Conservation (phyloP, 2,888 invertebrate species). For the Neoascia interrupta region DNA sequence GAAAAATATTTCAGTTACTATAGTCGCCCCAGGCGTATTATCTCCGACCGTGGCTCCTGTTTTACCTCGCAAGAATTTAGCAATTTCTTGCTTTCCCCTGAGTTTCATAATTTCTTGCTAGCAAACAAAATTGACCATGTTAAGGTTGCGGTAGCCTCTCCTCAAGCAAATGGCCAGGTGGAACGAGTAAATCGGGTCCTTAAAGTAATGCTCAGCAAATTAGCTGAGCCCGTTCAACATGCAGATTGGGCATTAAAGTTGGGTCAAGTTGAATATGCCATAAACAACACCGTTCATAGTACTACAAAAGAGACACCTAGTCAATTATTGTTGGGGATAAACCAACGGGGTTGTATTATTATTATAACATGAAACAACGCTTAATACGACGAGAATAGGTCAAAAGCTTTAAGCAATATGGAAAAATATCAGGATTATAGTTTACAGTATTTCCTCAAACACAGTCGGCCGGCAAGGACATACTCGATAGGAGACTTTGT, state of each 20-base stretch:
- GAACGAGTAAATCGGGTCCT: no score
- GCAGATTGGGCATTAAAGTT: conserved; percentile 5
- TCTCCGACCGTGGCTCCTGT: conserved; percentile 15
- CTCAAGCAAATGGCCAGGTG: conserved; percentile 19
- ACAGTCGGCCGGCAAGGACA: conserved; percentile 39
- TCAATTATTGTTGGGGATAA: conserved; percentile 41
- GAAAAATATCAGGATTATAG: conserved; percentile 43
- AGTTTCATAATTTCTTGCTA: no score
- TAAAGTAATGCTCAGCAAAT: no score
- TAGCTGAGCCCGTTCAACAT: conserved; percentile 9
- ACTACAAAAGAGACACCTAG: conserved; percentile 19
- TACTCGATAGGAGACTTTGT: conserved; percentile 44
- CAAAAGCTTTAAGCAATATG: conserved; percentile 1
- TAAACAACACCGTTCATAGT: conserved; percentile 24
- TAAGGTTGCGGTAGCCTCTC: neutral
- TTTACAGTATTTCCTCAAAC: conserved; percentile 35
- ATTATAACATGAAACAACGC: neutral
- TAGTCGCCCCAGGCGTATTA: conserved; percentile 2
- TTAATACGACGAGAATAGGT: neutral
- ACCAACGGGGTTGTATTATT: conserved; percentile 28
- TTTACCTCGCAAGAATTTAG: conserved; percentile 37
- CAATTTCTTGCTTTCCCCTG: conserved; percentile 63
- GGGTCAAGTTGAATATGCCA: conserved; percentile 43
- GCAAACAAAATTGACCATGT: no score
- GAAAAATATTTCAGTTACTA: conserved; percentile 4